Evolutionary conservation across 1,140 invertebrate genomes (phyloP).

Genomic region (Hesperophylax magnus): DNA sequence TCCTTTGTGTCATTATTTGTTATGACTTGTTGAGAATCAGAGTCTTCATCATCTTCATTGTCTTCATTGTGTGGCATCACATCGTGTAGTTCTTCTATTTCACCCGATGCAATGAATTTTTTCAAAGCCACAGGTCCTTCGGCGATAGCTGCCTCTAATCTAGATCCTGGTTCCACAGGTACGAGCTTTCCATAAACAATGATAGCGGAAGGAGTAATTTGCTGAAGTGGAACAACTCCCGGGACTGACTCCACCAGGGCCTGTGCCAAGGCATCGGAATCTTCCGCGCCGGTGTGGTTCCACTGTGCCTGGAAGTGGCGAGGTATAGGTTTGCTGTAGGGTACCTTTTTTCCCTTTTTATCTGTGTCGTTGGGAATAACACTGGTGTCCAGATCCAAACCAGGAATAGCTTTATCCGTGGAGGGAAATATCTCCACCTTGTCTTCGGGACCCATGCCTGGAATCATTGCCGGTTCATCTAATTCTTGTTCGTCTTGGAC

Average conservation of each 20-base stretch:
- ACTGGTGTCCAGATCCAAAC: slow-evolving; percentile 86
- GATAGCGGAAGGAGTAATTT: slow-evolving; percentile 82
- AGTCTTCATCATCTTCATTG: slow-evolving; percentile 69
- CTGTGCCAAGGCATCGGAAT: slow-evolving; percentile 77
- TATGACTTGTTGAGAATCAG: slow-evolving; percentile 66
- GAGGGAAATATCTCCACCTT: slow-evolving; percentile 79
- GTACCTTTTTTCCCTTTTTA: slow-evolving; percentile 86
- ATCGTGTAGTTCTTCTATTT: slow-evolving; percentile 83
- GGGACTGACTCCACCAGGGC: slow-evolving; percentile 79
- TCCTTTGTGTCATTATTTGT: slow-evolving; percentile 60
- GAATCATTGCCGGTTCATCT: slow-evolving; percentile 86
- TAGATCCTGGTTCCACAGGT: slow-evolving; percentile 80
- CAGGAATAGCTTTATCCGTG: slow-evolving; percentile 83
- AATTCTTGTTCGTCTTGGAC: slow-evolving; percentile 70
- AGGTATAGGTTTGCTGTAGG: slow-evolving; percentile 96
- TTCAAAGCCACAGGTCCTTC: slow-evolving; percentile 83
- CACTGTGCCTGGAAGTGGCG: slow-evolving; percentile 96
- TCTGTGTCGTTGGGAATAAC: slow-evolving; percentile 73
- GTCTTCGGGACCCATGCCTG: slow-evolving; percentile 96
- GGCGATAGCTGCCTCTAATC: slow-evolving; percentile 79
- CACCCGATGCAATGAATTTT: slow-evolving; percentile 82
- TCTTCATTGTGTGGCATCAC: slow-evolving; percentile 77
- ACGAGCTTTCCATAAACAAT: slow-evolving; percentile 86
- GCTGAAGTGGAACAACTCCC: slow-evolving; percentile 78
- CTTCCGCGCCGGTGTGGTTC: slow-evolving; percentile 81